Percentiles rank a stretch among this genome's conserved stretches.
These are phyloP conservation scores for Acanthiza pusilla DNA, from an alignment of 2,797 vertebrate genomes.

Conservation along the genomic window DNA sequence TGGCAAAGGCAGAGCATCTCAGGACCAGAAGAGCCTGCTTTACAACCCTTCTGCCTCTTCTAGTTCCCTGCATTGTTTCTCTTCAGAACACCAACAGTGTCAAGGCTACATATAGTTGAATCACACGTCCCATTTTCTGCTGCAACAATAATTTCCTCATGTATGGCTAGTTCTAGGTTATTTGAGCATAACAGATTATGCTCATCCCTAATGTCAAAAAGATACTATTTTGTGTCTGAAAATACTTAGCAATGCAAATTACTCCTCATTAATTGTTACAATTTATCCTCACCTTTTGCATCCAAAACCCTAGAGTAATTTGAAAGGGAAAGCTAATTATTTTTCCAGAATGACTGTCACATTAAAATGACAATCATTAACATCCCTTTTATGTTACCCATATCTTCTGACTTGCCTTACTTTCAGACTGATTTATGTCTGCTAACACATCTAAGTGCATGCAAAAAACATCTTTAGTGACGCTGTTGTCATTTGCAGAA, in stretches of 20 bases:
- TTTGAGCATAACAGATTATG: neutral
- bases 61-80: neutral
- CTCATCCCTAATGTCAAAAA: neutral
- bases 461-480: neutral
- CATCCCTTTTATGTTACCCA: accelerated
- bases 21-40: neutral
- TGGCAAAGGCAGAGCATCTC: neutral
- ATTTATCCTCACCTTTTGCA: neutral
- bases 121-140: neutral
- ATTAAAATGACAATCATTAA: neutral
- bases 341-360: neutral
- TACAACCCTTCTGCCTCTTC: neutral
- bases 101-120: neutral
- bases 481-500: neutral
- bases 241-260: neutral
- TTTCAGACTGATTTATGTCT: neutral
- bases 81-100: neutral
- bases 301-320: neutral
- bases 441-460: neutral
- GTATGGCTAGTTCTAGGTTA: neutral
- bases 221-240: neutral
- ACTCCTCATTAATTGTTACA: neutral
- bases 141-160: neutral
- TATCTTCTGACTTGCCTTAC: neutral
- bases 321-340: neutral